A percentile compares a stretch with the other conserved stretches of the same genome.
phyloP scores from a whole-genome alignment of 2,888 invertebrate species.

The Alcis repandata region DNA sequence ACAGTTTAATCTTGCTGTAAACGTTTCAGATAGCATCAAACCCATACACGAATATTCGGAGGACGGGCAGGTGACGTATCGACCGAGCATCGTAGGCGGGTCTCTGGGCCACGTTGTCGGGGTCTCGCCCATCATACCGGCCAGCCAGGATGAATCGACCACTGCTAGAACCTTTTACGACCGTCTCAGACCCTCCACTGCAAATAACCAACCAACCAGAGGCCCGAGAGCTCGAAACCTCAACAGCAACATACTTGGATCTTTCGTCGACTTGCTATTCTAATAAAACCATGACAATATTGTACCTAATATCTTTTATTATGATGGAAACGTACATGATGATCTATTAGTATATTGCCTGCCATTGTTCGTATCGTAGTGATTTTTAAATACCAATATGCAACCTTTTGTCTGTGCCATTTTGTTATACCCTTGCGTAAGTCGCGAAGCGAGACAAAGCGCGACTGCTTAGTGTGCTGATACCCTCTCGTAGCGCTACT shows the following conservation, averaged over 20 bases:
- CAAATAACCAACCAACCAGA: slow-evolving; percentile 44
- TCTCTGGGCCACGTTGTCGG: slow-evolving; percentile 69
- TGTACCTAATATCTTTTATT: not conserved
- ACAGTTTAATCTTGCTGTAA: slow-evolving; percentile 19
- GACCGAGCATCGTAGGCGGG: slow-evolving; percentile 72
- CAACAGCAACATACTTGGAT: slow-evolving; percentile 65
- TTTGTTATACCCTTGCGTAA: slow-evolving; percentile 54
- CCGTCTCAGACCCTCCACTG: slow-evolving; percentile 39
- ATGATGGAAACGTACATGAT: not conserved
- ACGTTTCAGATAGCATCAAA: slow-evolving; percentile 72
- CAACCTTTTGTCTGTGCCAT: slow-evolving; percentile 57
- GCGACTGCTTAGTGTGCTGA: slow-evolving; percentile 35
- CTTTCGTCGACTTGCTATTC: slow-evolving; percentile 76
- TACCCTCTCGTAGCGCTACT: slow-evolving; percentile 46
- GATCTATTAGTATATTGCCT: slow-evolving; percentile 41
- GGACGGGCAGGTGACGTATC: slow-evolving; percentile 60
- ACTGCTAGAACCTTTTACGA: slow-evolving; percentile 30
- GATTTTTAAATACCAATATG: slow-evolving; percentile 57
- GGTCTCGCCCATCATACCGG: slow-evolving; percentile 62
- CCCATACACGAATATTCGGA: slow-evolving; percentile 71
- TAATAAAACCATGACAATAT: slow-evolving; percentile 59
- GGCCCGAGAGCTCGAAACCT: slow-evolving; percentile 56
- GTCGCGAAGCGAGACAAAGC: slow-evolving; percentile 32
- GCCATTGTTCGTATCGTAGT: slow-evolving; percentile 48
- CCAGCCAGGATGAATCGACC: slow-evolving; percentile 38